Conservation (phyloP, 2,113 vertebrate genomes). For the Xiphias gladius region DNA sequence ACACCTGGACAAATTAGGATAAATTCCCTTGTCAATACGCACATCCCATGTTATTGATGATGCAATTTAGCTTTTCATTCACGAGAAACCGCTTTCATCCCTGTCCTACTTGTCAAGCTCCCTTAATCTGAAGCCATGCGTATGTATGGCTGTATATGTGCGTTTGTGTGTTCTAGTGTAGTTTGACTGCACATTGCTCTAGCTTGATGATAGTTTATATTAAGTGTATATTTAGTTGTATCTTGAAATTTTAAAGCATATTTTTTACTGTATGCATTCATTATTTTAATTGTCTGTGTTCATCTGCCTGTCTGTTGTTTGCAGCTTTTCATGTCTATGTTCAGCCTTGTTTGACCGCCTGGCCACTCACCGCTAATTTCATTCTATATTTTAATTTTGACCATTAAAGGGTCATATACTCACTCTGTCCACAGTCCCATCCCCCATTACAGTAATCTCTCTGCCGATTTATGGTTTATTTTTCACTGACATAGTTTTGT, state of each 20-base stretch:
- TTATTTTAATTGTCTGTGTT: slow-evolving; percentile 1
- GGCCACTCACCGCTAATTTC: too few species aligned
- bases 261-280: not conserved
- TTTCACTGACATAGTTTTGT: not conserved
- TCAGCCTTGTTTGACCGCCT: not conserved
- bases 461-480: not conserved
- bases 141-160: not conserved
- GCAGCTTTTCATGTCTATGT: not conserved
- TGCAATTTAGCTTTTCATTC: slow-evolving; percentile 77
- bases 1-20: slow-evolving; percentile 85
- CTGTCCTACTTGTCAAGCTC: slow-evolving; percentile 47
- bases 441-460: not conserved
- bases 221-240: not conserved
- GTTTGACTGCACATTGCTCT: not conserved
- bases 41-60: slow-evolving; percentile 83
- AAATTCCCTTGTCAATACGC: slow-evolving; percentile 83
- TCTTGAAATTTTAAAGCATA: not conserved
- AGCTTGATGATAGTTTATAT: not conserved
- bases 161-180: not conserved
- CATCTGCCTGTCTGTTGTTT: not conserved
- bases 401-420: not conserved
- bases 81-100: slow-evolving; percentile 56
- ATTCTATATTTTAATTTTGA: too few species aligned
- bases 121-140: slow-evolving; percentile 41
- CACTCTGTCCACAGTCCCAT: not conserved